These are phyloP conservation scores for Mastigias papua DNA, from an alignment of 30 jellyfish, hydroid and myxozoan species.

Conservation along the genomic window DNA sequence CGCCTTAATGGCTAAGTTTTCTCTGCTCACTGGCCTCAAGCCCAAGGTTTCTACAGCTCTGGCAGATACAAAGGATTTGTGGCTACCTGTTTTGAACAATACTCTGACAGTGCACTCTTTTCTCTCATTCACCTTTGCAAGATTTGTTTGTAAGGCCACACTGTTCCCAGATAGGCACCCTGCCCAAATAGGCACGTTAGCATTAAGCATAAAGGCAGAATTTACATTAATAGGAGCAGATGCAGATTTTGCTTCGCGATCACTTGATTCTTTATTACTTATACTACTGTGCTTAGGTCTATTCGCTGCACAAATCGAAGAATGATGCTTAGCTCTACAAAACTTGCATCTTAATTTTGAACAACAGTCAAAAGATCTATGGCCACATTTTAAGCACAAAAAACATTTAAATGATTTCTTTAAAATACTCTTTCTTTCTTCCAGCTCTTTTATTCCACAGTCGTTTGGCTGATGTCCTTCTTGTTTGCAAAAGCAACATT, in stretches of 20 bases:
- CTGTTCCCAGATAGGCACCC: neutral
- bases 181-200: neutral
- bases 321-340: neutral
- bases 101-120: conserved; percentile 21
- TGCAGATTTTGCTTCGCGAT: neutral
- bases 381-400: neutral
- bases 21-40: neutral
- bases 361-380: neutral
- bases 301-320: neutral
- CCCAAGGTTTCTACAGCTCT: neutral
- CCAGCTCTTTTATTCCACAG: neutral
- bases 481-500: neutral
- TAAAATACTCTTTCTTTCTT: neutral
- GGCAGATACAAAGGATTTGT: neutral
- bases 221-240: neutral
- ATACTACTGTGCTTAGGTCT: neutral
- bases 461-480: neutral
- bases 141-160: conserved; percentile 43
- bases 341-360: neutral
- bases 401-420: neutral
- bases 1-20: neutral
- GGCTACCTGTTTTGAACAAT: conserved; percentile 30
- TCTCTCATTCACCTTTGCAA: conserved; percentile 17
- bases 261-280: neutral
- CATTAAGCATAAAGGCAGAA: neutral